Evolutionary conservation across 2,888 invertebrate genomes (phyloP).

Genomic region (Octonoba sinensis): DNA sequence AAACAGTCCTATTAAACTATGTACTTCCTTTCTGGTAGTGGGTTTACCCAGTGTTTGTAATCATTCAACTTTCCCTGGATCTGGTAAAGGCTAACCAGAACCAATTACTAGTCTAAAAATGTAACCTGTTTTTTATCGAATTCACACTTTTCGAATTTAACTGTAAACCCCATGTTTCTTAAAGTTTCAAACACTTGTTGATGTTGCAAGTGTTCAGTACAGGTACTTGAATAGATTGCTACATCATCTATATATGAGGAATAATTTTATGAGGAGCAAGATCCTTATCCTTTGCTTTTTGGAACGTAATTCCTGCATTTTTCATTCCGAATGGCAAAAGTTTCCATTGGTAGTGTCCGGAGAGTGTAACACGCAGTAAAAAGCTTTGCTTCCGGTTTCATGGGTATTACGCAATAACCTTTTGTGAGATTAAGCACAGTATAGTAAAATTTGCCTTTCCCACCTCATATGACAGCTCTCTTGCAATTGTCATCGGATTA

Average conservation of each 20-base stretch:
- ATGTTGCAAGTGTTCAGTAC: not conserved
- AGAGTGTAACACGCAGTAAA: constrained; percentile 15
- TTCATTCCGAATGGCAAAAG: not conserved
- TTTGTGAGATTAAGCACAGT: constrained; percentile 4
- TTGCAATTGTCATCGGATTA: not conserved
- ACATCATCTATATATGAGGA: constrained; percentile 2
- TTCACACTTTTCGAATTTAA: too few species aligned
- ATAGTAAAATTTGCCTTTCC: not conserved
- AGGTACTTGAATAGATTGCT: not conserved
- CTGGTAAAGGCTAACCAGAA: not conserved
- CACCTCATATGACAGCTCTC: constrained; percentile 10
- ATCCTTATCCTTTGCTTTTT: not conserved
- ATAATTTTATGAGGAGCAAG: not conserved
- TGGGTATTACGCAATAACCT: constrained; percentile 9
- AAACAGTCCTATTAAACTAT: not conserved
- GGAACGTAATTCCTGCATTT: constrained; percentile 4
- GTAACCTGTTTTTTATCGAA: too few species aligned
- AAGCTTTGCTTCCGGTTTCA: constrained; percentile 1
- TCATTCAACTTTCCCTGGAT: not conserved
- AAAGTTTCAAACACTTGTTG: constrained; percentile 2
- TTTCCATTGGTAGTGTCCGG: constrained; percentile 11
- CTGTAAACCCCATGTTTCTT: too few species aligned
- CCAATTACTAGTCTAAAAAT: not conserved
- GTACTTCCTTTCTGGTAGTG: not conserved
- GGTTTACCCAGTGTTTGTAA: not conserved